These are phyloP conservation scores for Natrix natrix DNA, from an alignment of 2,797 vertebrate genomes.

Conservation along the genomic window DNA sequence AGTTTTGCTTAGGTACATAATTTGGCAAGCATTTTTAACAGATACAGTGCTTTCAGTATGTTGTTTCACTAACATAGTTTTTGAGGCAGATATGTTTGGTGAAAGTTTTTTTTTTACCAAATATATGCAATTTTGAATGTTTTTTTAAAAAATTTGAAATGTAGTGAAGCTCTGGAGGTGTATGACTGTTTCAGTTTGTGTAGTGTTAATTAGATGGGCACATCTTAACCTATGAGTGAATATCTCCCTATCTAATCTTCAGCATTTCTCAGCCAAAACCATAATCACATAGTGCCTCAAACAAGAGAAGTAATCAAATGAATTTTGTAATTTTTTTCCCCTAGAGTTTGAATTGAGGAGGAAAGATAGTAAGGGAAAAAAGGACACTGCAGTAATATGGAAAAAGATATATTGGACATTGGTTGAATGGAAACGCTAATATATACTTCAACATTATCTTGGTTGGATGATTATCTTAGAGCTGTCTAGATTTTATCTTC, in stretches of 20 bases:
- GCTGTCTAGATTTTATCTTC: neutral
- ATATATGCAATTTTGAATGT: neutral
- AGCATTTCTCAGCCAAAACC: neutral
- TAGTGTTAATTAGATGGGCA: neutral
- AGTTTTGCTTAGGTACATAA: neutral
- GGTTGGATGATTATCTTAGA: neutral
- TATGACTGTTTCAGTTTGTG: neutral
- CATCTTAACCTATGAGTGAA: neutral
- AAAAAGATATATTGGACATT: neutral
- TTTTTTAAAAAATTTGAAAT: neutral
- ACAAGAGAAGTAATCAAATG: neutral
- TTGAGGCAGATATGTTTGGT: neutral
- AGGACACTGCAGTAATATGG: neutral
- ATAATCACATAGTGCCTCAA: neutral
- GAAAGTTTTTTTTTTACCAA: neutral
- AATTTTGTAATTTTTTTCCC: neutral
- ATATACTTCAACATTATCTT: neutral
- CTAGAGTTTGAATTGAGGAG: neutral
- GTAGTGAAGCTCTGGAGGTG: neutral
- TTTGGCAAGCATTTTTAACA: neutral
- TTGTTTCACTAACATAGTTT: neutral
- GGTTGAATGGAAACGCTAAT: neutral
- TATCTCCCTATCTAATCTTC: neutral
- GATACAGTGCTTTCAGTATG: neutral
- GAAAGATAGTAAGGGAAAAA: neutral